A percentile compares a stretch with the other conserved stretches of the same genome.
These are phyloP conservation scores for Macquaria australasica DNA, from an alignment of 2,113 vertebrate species.

Conservation along the genomic window DNA sequence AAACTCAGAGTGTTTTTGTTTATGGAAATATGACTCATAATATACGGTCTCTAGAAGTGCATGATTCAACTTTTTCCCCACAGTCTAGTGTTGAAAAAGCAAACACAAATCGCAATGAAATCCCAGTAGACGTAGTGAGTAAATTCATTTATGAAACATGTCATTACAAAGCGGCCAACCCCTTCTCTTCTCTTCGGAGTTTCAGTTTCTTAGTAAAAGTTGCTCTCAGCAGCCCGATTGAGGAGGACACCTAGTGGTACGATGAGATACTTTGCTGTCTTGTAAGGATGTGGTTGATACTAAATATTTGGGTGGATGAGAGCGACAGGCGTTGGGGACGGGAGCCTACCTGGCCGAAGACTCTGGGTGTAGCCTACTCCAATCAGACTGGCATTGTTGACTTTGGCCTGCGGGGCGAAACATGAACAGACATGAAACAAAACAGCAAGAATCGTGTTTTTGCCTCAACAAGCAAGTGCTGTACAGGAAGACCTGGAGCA, in stretches of 20 bases:
- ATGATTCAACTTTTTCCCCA: no score
- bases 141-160: background rate
- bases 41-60: no score
- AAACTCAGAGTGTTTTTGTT: no score
- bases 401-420: slow-evolving; percentile 89
- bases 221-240: background rate
- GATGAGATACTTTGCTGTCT: background rate
- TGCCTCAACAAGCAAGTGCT: rapidly evolving
- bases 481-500: background rate
- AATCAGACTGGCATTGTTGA: slow-evolving; percentile 97
- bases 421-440: background rate
- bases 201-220: background rate
- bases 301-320: background rate
- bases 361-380: slow-evolving; percentile 94
- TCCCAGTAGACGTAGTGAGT: no score
- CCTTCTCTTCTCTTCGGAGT: no score
- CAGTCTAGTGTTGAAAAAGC: no score
- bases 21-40: no score
- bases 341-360: slow-evolving; percentile 90
- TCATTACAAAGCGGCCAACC: background rate
- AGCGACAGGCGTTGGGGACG: background rate
- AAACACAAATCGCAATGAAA: no score
- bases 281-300: no score
- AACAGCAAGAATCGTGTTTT: no score
- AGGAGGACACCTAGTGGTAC: background rate